Evolutionary conservation across 2,113 vertebrate genomes (phyloP).

Genomic region (Azemiops feae): DNA sequence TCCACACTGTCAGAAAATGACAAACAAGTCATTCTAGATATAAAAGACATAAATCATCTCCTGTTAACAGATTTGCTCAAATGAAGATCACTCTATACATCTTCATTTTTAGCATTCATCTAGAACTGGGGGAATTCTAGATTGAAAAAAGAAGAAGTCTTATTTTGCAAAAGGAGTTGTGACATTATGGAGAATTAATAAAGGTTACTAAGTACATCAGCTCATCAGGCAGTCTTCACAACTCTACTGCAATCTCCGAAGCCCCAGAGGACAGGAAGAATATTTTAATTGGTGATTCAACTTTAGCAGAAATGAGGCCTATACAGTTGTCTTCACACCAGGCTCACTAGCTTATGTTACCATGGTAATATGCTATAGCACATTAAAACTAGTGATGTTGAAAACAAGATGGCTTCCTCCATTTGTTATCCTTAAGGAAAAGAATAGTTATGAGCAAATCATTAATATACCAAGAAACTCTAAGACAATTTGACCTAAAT

Average conservation of each 20-base stretch:
- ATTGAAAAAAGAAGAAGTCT: not conserved
- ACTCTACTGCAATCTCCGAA: slow-evolving; percentile 59
- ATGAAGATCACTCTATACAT: slow-evolving; percentile 33
- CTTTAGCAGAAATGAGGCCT: slow-evolving; percentile 70
- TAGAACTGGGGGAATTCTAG: slow-evolving; percentile 18
- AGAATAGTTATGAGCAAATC: slow-evolving; percentile 69
- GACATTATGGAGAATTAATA: slow-evolving; percentile 34
- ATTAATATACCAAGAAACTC: slow-evolving; percentile 56
- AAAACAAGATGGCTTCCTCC: slow-evolving; percentile 76
- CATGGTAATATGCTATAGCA: slow-evolving; percentile 69
- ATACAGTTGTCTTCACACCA: slow-evolving; percentile 58
- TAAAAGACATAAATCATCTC: slow-evolving; percentile 45
- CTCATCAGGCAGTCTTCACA: slow-evolving; percentile 51
- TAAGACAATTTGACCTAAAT: slow-evolving; percentile 53
- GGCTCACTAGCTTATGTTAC: slow-evolving; percentile 63
- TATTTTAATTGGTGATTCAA: slow-evolving; percentile 71
- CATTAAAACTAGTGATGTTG: slow-evolving; percentile 68
- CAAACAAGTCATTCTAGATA: slow-evolving; percentile 54
- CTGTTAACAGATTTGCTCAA: slow-evolving; percentile 40
- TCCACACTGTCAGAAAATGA: slow-evolving; percentile 52
- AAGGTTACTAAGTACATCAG: slow-evolving; percentile 51
- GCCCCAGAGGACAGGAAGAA: slow-evolving; percentile 60
- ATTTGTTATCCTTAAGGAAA: slow-evolving; percentile 72
- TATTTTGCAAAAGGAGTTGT: not conserved
- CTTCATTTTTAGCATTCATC: slow-evolving; percentile 30